Percentiles rank a stretch among this genome's conserved stretches.
Conservation (phyloP, 2,888 invertebrate genomes). For the Sturmia bella region DNA sequence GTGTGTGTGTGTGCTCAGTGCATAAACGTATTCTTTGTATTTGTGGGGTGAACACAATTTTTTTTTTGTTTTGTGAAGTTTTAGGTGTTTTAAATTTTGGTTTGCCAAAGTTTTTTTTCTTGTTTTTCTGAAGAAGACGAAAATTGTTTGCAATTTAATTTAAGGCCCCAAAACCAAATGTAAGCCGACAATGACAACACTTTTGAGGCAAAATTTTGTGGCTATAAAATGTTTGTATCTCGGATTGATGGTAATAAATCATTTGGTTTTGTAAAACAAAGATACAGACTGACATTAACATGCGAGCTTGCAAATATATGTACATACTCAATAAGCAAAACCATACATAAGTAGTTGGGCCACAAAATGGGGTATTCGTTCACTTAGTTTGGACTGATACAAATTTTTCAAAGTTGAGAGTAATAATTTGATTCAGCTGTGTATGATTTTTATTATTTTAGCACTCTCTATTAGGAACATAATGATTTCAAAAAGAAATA, state of each 20-base stretch:
- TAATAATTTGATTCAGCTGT: too few relatives aligned
- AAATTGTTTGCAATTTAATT: slow-evolving; percentile 63
- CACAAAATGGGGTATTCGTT: too few relatives aligned
- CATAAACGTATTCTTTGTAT: too few relatives aligned
- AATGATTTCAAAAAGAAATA: too few relatives aligned
- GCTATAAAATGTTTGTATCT: slow-evolving; percentile 67
- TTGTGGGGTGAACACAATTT: background rate
- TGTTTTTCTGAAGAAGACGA: slow-evolving; percentile 29
- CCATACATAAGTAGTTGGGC: too few relatives aligned
- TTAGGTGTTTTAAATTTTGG: slow-evolving; percentile 46
- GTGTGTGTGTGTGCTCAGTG: background rate
- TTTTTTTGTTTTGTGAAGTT: background rate
- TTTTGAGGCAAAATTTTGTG: slow-evolving; percentile 73
- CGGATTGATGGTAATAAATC: slow-evolving; percentile 63
- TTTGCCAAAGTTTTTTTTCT: slow-evolving; percentile 9
- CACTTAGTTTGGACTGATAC: too few relatives aligned
- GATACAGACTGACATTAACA: background rate
- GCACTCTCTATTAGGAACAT: too few relatives aligned
- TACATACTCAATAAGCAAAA: background rate
- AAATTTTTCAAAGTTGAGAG: too few relatives aligned
- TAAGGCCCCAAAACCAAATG: slow-evolving; percentile 64
- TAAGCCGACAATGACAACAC: slow-evolving; percentile 72
- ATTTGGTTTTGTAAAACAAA: slow-evolving; percentile 45
- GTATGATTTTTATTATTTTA: too few relatives aligned
- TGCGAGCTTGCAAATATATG: too few relatives aligned